phyloP scores from a whole-genome alignment of 2,113 vertebrate genomes.

The Sinocyclocheilus grahami region DNA sequence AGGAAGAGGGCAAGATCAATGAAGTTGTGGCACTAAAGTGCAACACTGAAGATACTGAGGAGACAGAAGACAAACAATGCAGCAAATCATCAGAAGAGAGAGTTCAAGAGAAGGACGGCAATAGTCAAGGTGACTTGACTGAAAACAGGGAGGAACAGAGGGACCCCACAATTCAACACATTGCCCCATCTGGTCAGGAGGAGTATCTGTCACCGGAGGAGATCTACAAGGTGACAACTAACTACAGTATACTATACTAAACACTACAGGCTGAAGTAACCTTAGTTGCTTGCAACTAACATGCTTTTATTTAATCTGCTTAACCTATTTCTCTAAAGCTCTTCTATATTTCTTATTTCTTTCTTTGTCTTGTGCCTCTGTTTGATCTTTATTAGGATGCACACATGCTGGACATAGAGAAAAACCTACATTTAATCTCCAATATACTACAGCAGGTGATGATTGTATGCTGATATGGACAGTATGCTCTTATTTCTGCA shows the following conservation, averaged over 20 bases:
- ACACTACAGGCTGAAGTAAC: neutral
- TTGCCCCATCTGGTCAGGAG: conserved; percentile 11
- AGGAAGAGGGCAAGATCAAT: conserved; percentile 5
- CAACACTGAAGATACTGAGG: neutral
- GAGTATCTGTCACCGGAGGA: conserved; percentile 66
- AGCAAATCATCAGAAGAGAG: neutral
- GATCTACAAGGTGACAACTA: conserved; percentile 65
- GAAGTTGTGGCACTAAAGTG: neutral
- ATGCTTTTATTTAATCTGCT: neutral
- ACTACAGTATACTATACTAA: neutral
- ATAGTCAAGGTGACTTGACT: neutral
- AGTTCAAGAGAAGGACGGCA: neutral
- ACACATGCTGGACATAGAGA: conserved; percentile 55
- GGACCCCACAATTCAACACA: conserved; percentile 31
- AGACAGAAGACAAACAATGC: neutral
- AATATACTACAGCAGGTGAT: conserved; percentile 67
- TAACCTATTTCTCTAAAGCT: neutral
- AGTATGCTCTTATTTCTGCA: neutral
- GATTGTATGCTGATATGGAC: neutral
- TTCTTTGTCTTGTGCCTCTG: conserved; percentile 44
- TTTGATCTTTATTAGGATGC: conserved; percentile 56
- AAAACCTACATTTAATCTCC: conserved; percentile 60
- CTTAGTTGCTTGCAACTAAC: neutral
- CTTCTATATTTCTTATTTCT: conserved; percentile 21
- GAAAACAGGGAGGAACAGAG: conserved; percentile 13